A percentile compares a stretch with the other conserved stretches of the same genome.
phyloP scores from a whole-genome alignment of 2,888 invertebrate species.

The Danaus chrysippus region DNA sequence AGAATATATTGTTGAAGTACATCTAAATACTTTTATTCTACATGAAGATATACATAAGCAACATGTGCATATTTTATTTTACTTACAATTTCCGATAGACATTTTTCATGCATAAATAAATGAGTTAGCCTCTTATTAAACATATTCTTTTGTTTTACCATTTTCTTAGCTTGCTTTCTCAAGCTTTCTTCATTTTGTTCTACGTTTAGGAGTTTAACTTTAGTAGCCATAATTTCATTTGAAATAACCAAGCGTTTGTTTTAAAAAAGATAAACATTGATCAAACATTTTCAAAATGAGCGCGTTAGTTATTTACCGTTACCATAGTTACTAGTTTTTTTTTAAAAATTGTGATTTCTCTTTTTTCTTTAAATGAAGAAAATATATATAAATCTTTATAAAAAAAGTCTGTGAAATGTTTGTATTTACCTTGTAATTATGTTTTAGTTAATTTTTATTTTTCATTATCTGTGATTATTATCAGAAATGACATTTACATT shows the following conservation, averaged over 20 bases:
- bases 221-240: conserved; percentile 34
- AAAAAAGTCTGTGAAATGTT: no score
- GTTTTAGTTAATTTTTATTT: no score
- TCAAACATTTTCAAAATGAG: conserved; percentile 47
- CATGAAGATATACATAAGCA: conserved; percentile 1
- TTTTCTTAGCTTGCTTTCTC: conserved; percentile 60
- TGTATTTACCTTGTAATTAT: no score
- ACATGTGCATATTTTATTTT: neutral
- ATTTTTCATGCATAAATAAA: conserved; percentile 80
- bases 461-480: no score
- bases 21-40: neutral
- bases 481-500: no score
- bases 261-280: conserved; percentile 30
- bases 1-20: conserved; percentile 13
- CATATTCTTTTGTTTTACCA: conserved; percentile 51
- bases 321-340: neutral
- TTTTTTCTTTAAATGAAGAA: no score
- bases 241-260: conserved; percentile 14
- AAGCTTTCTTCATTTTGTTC: conserved; percentile 51
- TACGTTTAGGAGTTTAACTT: conserved; percentile 39
- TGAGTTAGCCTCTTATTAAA: conserved; percentile 58
- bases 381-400: no score
- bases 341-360: conserved; percentile 7
- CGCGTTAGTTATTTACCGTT: neutral
- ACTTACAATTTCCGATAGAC: conserved; percentile 78